Conservation (phyloP, 2,797 vertebrate genomes). For the Lophotriccus pileatus region DNA sequence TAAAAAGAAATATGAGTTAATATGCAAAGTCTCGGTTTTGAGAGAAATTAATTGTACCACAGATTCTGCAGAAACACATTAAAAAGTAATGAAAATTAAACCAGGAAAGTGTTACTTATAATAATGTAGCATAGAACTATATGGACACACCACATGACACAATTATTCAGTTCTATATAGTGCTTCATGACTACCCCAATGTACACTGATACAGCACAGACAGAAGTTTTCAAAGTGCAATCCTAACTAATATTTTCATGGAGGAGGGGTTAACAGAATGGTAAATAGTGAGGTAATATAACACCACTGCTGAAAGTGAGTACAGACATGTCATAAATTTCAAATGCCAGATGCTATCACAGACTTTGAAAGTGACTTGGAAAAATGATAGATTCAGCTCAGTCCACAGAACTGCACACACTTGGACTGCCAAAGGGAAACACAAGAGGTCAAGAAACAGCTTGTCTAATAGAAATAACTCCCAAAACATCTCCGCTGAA, state of each 20-base stretch:
- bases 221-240: background rate
- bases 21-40: background rate
- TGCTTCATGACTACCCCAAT: background rate
- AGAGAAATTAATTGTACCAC: background rate
- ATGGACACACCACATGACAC: background rate
- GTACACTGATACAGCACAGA: background rate
- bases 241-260: background rate
- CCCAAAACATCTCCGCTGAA: background rate
- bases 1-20: background rate
- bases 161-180: background rate
- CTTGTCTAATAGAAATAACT: background rate
- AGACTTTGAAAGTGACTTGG: background rate
- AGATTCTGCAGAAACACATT: background rate
- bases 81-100: background rate
- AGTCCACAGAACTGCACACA: background rate
- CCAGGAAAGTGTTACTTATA: background rate
- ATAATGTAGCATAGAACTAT: rapidly evolving
- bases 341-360: background rate
- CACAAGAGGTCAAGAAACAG: background rate
- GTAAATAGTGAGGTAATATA: background rate
- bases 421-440: background rate
- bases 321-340: background rate
- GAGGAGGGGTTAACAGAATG: background rate
- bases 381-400: background rate
- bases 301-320: background rate